Conservation (phyloP, 2,113 vertebrate genomes). For the Pan troglodytes region DNA sequence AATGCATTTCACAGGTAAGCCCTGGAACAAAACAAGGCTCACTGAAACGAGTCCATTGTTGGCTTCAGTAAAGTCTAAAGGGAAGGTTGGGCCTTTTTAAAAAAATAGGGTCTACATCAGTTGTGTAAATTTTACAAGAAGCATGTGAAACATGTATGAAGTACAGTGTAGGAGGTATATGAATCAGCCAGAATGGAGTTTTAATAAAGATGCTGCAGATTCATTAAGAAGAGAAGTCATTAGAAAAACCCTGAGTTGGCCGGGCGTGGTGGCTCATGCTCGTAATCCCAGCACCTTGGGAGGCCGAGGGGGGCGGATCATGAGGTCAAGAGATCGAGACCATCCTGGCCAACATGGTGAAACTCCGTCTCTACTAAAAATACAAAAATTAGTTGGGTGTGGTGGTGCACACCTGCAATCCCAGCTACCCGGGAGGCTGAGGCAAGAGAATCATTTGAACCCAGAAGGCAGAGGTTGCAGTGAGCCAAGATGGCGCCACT, state of each 20-base stretch:
- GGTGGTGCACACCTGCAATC: no score
- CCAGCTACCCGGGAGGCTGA: no score
- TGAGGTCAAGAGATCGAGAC: no score
- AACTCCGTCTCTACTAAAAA: no score
- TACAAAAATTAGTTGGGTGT: no score
- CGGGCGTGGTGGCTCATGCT: no score
- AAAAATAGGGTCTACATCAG: accelerated
- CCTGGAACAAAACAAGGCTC: background rate
- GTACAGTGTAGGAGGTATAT: background rate
- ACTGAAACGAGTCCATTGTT: background rate
- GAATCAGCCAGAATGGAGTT: background rate
- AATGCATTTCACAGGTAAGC: constrained; percentile 35
- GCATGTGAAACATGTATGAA: background rate
- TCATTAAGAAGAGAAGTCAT: background rate
- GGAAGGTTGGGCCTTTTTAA: background rate
- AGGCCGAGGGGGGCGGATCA: no score
- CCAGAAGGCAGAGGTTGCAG: no score
- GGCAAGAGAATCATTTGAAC: no score
- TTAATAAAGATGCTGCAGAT: background rate
- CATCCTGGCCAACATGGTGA: no score
- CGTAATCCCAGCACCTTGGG: no score
- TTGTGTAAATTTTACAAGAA: background rate
- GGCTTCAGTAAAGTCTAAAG: background rate
- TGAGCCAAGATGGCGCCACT: no score
- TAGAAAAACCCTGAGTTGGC: background rate